Base-by-base conservation (phyloP, 1,140 invertebrate species). In the Drosophila burlai region DNA sequence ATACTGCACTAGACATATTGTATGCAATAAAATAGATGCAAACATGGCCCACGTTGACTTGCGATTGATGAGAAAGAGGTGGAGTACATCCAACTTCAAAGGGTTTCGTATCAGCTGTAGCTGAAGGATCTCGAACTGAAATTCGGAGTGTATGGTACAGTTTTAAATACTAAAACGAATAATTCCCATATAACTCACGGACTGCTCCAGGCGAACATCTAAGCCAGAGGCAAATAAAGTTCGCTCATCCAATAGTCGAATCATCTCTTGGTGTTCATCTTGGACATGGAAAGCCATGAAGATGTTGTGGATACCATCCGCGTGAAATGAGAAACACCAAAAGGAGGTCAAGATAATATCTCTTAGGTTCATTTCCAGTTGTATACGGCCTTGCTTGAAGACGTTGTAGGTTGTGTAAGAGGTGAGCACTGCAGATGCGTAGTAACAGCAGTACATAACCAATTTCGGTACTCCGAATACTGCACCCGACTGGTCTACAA, bases 121-220 rank as follows among this genome's bases (percentile, higher is more conserved):
- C 26, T 52, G 49, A 1, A 52, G 11, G 26, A n/a, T 52, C 26
- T 31, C 49, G 31, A 52, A 52, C 49, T 52, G 26, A 52, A 52
- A 24, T 6, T 2, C 5, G 4, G 36, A 15, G 11, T 4, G 13
- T 0, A 38, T 31, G 31, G 31, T 10, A 34, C 0, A 34, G 2
- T 10, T 34, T 10, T 34, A 2, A 34, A 34, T 34, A 34, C 0
- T 2, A 10, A 34, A 10, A 34, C 31, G 0, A 34, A 34, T 34
- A 34, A n/a, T n/a, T n/a, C 31, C 31, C 8, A 34, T 10, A 34
- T 34, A 34, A 34, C 34, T 34, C 34, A 34, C 34, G 10, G 34
- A 34, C 34, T 34, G 1, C 34, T 34, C 34, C 34, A 34, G 34
- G 34, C 34, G 34, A 34, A 3, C 10, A 34, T 34, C 34, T 3